Percentiles rank a stretch among this genome's conserved stretches.
Evolutionary conservation across 37 sponge, comb jelly and placozoan genomes (phyloP).

Genomic region (Lycopodina hypogea): DNA sequence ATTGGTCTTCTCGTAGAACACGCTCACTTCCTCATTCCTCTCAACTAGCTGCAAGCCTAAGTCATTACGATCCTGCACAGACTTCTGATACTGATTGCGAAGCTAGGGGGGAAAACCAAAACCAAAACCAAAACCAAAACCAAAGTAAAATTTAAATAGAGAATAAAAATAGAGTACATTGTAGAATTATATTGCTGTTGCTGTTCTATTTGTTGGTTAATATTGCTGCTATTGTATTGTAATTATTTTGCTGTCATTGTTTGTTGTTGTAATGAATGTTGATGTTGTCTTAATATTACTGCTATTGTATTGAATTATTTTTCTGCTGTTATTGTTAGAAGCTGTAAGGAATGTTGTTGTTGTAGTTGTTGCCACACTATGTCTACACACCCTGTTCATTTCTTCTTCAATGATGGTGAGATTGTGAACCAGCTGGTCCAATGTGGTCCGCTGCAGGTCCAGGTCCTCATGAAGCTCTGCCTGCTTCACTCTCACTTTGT

Average conservation of each 20-base stretch:
- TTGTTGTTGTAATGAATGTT: not conserved
- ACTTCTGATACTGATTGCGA: constrained; percentile 75
- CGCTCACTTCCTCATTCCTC: constrained; percentile 92
- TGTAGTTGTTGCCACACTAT: too few species aligned
- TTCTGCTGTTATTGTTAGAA: too few species aligned
- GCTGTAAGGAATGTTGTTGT: too few species aligned
- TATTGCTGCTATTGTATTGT: not conserved
- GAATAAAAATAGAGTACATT: not conserved
- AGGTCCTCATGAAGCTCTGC: constrained; percentile 45
- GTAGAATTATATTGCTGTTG: too few species aligned
- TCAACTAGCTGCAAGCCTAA: constrained; percentile 93
- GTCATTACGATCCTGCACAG: constrained; percentile 93
- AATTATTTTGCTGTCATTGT: not conserved
- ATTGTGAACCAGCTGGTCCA: constrained; percentile 73
- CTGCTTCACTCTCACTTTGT: constrained; percentile 48
- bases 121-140: not conserved
- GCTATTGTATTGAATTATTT: too few species aligned
- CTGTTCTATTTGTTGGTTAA: too few species aligned
- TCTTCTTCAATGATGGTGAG: constrained; percentile 77
- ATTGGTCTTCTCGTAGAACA: constrained; percentile 95
- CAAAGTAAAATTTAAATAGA: not conserved
- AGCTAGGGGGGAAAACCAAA: constrained; percentile 34
- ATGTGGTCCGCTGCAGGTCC: constrained; percentile 65
- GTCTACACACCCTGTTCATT: constrained; percentile 68
- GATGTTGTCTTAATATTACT: not conserved